These are phyloP conservation scores for Scaptomyza caliginosa DNA, from an alignment of 2,888 invertebrate genomes.

Conservation along the genomic window DNA sequence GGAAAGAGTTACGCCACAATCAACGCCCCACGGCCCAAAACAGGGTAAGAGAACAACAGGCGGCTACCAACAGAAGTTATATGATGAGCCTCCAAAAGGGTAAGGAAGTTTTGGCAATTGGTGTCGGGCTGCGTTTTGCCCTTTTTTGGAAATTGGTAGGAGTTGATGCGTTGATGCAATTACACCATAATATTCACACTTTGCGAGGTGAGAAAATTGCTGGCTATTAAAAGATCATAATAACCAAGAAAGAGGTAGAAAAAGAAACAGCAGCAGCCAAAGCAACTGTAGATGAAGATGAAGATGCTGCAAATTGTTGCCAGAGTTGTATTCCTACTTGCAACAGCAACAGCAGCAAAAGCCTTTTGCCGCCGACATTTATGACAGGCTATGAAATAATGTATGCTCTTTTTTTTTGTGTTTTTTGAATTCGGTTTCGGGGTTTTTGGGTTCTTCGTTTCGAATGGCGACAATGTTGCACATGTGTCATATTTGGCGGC, in stretches of 20 bases:
- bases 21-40: constrained; percentile 70
- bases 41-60: constrained; percentile 24
- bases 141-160: constrained; percentile 82
- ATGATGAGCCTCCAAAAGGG: constrained; percentile 51
- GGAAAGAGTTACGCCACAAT: constrained; percentile 76
- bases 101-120: constrained; percentile 71
- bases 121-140: constrained; percentile 60
- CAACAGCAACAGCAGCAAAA: constrained; percentile 37
- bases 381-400: constrained; percentile 77
- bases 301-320: constrained; percentile 76
- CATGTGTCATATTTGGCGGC: constrained; percentile 73
- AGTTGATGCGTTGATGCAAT: constrained; percentile 84
- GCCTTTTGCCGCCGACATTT: constrained; percentile 70
- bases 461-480: constrained; percentile 64
- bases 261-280: constrained; percentile 7
- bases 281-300: constrained; percentile 52
- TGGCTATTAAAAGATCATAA: constrained; percentile 85
- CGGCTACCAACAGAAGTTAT: constrained; percentile 74
- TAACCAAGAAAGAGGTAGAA: constrained; percentile 69
- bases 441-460: constrained; percentile 7
- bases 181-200: constrained; percentile 85
- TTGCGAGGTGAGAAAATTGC: constrained; percentile 85
- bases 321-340: constrained; percentile 6
- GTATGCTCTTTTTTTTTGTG: constrained; percentile 15
- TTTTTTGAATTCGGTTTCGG: constrained; percentile 29